Evolutionary conservation across 2,888 invertebrate genomes (phyloP).

Genomic region (Hypomecis atomaria): DNA sequence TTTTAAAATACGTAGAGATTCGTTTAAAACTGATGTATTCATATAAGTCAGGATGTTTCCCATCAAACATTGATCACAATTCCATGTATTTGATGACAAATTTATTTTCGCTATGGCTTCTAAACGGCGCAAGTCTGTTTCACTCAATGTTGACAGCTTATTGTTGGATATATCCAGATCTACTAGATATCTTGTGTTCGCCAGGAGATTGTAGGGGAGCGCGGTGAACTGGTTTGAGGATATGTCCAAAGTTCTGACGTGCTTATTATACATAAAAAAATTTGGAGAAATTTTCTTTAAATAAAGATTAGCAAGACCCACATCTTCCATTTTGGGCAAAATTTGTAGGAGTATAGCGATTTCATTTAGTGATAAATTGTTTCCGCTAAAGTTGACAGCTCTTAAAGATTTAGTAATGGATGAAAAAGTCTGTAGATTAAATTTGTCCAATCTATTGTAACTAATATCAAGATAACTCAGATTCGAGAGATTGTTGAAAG

Average conservation of each 20-base stretch:
- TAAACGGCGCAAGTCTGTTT: constrained; percentile 82
- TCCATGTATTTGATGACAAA: constrained; percentile 87
- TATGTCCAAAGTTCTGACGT: constrained; percentile 87
- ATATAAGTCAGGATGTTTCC: constrained; percentile 83
- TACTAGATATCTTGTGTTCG: constrained; percentile 84
- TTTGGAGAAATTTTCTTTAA: constrained; percentile 83
- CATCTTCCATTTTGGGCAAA: constrained; percentile 82
- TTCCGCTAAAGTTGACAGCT: constrained; percentile 89
- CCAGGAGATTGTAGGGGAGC: constrained; percentile 83
- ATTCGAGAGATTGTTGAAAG: constrained; percentile 89
- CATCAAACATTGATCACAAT: constrained; percentile 87
- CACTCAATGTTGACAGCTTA: constrained; percentile 86
- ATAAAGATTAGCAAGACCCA: constrained; percentile 86
- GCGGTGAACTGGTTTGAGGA: constrained; percentile 88
- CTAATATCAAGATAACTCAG: constrained; percentile 89
- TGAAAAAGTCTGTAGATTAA: constrained; percentile 86
- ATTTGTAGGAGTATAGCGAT: constrained; percentile 85
- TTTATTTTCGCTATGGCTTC: constrained; percentile 83
- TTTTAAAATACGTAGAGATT: constrained; percentile 77
- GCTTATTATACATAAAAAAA: constrained; percentile 84
- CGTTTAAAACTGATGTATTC: constrained; percentile 81
- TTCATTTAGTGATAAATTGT: constrained; percentile 84
- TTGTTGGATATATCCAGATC: constrained; percentile 91
- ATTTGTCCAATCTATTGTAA: constrained; percentile 89
- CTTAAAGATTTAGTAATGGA: constrained; percentile 86